Evolutionary conservation across 1,140 invertebrate species (phyloP).

Genomic region (Penaeus vannamei): DNA sequence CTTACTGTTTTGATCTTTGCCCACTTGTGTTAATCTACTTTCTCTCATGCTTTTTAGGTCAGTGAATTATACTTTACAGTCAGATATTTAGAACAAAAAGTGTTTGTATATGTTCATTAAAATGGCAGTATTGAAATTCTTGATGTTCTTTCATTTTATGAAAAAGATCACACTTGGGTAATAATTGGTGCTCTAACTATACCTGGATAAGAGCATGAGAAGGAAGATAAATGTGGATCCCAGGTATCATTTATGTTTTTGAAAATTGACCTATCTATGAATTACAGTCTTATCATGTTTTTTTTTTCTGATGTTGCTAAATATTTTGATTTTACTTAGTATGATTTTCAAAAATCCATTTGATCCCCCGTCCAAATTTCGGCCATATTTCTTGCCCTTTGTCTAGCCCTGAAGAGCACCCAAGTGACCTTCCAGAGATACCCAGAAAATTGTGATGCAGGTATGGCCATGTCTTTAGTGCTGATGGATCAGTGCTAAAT

Average conservation of each 20-base stretch:
- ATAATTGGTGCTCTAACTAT: too few species aligned
- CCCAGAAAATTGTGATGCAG: slow-evolving; percentile 24
- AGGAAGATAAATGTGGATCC: background rate
- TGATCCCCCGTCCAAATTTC: slow-evolving; percentile 26
- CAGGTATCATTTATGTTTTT: too few species aligned
- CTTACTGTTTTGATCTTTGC: background rate
- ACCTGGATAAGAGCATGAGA: background rate
- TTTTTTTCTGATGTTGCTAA: background rate
- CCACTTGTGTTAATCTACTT: too few species aligned
- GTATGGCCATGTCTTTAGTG: slow-evolving; percentile 2
- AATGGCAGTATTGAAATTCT: too few species aligned
- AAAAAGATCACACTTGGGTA: too few species aligned
- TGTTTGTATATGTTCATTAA: too few species aligned
- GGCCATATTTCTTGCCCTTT: slow-evolving; percentile 18
- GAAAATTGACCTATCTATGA: too few species aligned
- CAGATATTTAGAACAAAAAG: too few species aligned
- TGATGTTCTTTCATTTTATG: too few species aligned
- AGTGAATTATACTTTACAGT: too few species aligned
- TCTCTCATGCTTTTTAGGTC: too few species aligned
- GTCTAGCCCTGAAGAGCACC: slow-evolving; percentile 49
- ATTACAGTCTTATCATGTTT: too few species aligned
- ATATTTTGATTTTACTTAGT: background rate
- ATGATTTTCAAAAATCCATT: background rate
- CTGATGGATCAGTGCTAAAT: background rate
- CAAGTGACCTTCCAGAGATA: slow-evolving; percentile 49